Evolutionary conservation across 1,140 invertebrate species (phyloP).

Genomic region (Ditylenchus dipsaci): DNA sequence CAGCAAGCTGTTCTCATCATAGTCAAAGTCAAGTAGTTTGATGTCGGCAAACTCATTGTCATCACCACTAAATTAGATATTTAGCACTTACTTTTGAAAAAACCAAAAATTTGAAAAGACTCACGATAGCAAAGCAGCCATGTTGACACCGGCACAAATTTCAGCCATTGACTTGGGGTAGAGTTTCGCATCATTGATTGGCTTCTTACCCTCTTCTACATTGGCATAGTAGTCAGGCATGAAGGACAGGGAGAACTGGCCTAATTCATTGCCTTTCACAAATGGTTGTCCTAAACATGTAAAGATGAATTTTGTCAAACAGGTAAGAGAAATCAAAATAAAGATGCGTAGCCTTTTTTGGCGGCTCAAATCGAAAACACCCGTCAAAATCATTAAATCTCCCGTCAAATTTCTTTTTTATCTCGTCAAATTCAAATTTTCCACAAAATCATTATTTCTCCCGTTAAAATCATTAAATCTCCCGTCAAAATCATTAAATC

Average conservation of each 20-base stretch:
- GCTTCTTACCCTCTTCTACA: constrained; percentile 34
- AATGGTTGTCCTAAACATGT: constrained; percentile 16
- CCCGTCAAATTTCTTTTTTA: too few relatives aligned
- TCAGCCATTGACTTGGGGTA: constrained; percentile 21
- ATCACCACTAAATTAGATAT: constrained; percentile 4
- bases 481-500: too few relatives aligned
- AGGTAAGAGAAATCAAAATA: neutral
- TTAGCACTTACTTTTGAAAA: neutral
- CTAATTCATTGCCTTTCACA: constrained; percentile 22
- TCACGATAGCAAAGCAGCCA: neutral
- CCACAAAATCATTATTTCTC: too few relatives aligned
- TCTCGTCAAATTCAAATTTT: too few relatives aligned
- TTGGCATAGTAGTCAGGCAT: constrained; percentile 45
- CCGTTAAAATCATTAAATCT: too few relatives aligned
- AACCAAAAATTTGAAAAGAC: neutral
- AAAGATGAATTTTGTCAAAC: neutral
- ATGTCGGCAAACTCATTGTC: constrained; percentile 22
- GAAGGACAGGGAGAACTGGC: constrained; percentile 23
- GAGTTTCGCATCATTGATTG: constrained; percentile 23
- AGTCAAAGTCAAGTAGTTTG: constrained; percentile 4
- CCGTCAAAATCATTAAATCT: too few relatives aligned
- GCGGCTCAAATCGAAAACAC: too few relatives aligned
- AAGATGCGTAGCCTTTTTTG: neutral
- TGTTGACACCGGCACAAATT: constrained; percentile 20
- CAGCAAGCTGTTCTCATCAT: neutral